A percentile compares a stretch with the other conserved stretches of the same genome.
Evolutionary conservation across 2,113 vertebrate species (phyloP).

Genomic region (Catharus fuscescens): DNA sequence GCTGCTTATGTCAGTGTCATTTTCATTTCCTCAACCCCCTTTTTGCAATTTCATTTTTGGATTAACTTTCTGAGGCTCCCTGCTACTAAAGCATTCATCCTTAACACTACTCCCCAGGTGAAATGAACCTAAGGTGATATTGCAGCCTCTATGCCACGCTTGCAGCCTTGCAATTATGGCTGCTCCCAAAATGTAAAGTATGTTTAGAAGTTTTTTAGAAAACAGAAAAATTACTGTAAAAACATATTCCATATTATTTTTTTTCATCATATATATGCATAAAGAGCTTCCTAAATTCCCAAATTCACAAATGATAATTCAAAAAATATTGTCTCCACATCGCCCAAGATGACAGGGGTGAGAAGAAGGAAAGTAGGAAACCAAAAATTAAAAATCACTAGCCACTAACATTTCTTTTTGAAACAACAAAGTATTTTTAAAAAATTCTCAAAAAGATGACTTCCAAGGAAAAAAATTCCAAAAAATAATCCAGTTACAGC

Average conservation of each 20-base stretch:
- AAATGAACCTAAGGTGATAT: not conserved
- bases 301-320: not conserved
- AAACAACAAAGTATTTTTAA: not conserved
- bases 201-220: not conserved
- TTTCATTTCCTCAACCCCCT: not conserved
- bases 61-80: conserved; percentile 10
- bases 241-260: not conserved
- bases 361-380: not conserved
- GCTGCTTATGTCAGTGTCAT: not conserved
- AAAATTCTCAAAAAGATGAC: not conserved
- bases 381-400: not conserved
- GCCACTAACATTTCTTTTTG: not conserved
- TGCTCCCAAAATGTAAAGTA: not conserved
- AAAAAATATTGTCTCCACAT: not conserved
- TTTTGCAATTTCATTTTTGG: not conserved
- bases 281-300: not conserved
- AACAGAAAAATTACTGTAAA: not conserved
- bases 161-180: not conserved
- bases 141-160: not conserved
- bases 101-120: not conserved
- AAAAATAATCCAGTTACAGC: not conserved
- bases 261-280: not conserved
- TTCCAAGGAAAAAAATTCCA: not conserved
- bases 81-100: not conserved
- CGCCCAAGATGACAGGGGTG: not conserved